phyloP scores from a whole-genome alignment of 2,888 invertebrate genomes.

The Aleiodes testaceus region DNA sequence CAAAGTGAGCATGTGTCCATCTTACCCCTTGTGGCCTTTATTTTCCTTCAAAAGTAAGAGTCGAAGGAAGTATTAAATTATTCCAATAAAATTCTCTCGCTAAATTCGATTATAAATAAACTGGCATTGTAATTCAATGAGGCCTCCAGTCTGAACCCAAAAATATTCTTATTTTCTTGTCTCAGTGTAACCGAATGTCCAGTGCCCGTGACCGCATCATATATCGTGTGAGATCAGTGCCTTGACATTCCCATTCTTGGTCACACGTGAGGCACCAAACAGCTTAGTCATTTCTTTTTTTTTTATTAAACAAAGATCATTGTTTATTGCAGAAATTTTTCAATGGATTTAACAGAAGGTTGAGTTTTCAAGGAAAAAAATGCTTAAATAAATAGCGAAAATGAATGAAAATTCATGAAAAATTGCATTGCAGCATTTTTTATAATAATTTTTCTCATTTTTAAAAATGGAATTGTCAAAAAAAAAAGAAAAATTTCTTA shows the following conservation, averaged over 20 bases:
- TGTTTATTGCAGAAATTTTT: background rate
- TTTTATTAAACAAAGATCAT: background rate
- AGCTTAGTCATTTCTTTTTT: background rate
- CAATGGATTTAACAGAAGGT: too few species aligned
- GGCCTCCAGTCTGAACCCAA: conserved; percentile 31
- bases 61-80: too few species aligned
- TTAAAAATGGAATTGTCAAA: background rate
- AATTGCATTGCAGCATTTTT: too few species aligned
- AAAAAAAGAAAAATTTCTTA: background rate
- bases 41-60: too few species aligned
- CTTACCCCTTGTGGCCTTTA: too few species aligned
- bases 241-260: conserved; percentile 49
- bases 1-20: too few species aligned
- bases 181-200: conserved; percentile 11
- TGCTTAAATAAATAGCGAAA: too few species aligned
- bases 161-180: conserved; percentile 16
- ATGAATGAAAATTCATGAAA: too few species aligned
- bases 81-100: too few species aligned
- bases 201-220: conserved; percentile 37
- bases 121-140: conserved; percentile 36
- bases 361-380: too few species aligned
- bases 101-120: background rate
- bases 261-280: conserved; percentile 26
- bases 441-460: too few species aligned
- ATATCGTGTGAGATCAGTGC: conserved; percentile 40